Evolutionary conservation across 2,888 invertebrate genomes (phyloP).

Genomic region (Cheilosia soror): DNA sequence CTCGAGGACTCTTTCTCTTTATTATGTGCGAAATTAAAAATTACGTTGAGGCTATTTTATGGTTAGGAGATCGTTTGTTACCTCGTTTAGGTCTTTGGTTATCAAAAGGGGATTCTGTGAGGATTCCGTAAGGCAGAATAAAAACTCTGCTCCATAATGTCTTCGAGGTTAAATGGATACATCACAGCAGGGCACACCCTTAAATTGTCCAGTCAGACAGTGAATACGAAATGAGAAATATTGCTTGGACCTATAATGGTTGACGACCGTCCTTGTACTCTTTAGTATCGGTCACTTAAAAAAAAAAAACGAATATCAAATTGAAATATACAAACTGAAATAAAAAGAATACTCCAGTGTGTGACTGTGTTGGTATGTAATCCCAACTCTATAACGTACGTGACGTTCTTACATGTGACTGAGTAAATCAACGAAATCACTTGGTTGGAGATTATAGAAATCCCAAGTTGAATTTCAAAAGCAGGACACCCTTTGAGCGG

Average conservation of each 20-base stretch:
- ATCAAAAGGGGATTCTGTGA: conserved; percentile 38
- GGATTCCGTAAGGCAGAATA: background rate
- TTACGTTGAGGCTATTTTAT: conserved; percentile 50
- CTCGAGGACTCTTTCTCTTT: conserved; percentile 54
- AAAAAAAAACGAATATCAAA: conserved; percentile 36
- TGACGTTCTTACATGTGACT: conserved; percentile 58
- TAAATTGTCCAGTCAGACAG: conserved; percentile 51
- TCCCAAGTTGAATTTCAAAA: conserved; percentile 68
- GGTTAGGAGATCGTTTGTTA: conserved; percentile 38
- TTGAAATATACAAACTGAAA: conserved; percentile 42
- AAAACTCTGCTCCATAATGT: conserved; percentile 7
- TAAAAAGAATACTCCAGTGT: conserved; percentile 48
- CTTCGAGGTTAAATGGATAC: conserved; percentile 50
- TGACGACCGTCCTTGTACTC: conserved; percentile 17
- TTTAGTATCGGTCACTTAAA: background rate
- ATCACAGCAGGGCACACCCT: conserved; percentile 59
- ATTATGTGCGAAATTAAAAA: conserved; percentile 75
- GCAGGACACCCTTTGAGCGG: conserved; percentile 17
- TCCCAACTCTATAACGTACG: conserved; percentile 56
- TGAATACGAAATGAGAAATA: conserved; percentile 65
- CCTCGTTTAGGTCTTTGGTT: conserved; percentile 42
- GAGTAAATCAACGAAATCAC: conserved; percentile 64
- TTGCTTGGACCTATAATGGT: conserved; percentile 21
- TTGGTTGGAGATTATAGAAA: conserved; percentile 54
- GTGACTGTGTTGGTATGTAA: conserved; percentile 26